Percentiles rank a stretch among this genome's conserved stretches.
Conservation (phyloP, 2,113 vertebrate genomes). For the Raphicerus campestris region DNA sequence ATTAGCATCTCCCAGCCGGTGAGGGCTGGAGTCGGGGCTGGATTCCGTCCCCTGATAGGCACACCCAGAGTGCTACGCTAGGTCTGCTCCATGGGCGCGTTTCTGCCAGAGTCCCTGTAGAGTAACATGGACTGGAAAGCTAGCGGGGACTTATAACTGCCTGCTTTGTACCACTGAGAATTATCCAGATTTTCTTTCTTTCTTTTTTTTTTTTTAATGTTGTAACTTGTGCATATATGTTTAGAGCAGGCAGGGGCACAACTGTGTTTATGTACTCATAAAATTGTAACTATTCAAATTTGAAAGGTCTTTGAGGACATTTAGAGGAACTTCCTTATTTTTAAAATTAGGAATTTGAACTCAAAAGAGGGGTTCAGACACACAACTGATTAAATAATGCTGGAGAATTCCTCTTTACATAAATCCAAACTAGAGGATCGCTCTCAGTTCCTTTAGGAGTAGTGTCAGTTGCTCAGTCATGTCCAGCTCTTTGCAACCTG, state of each 20-base stretch:
- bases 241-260: not conserved
- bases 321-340: not conserved
- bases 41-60: not conserved
- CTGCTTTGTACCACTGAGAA: not conserved
- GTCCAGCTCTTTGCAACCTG: not conserved
- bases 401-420: not conserved
- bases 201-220: not conserved
- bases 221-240: not conserved
- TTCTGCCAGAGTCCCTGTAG: not conserved
- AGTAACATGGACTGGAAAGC: not conserved
- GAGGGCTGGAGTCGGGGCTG: not conserved
- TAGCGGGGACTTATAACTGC: not conserved
- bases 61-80: not conserved
- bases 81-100: rapidly evolving
- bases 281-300: not conserved
- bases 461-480: not conserved
- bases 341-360: not conserved
- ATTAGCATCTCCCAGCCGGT: not conserved
- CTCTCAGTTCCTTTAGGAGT: rapidly evolving
- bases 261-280: not conserved
- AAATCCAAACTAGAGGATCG: not conserved
- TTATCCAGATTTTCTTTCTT: not conserved
- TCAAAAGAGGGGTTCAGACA: not conserved
- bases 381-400: not conserved
- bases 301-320: not conserved